Percentiles rank a stretch among this genome's conserved stretches.
Conservation (phyloP, 2,113 vertebrate species). For the Gorilla gorilla region DNA sequence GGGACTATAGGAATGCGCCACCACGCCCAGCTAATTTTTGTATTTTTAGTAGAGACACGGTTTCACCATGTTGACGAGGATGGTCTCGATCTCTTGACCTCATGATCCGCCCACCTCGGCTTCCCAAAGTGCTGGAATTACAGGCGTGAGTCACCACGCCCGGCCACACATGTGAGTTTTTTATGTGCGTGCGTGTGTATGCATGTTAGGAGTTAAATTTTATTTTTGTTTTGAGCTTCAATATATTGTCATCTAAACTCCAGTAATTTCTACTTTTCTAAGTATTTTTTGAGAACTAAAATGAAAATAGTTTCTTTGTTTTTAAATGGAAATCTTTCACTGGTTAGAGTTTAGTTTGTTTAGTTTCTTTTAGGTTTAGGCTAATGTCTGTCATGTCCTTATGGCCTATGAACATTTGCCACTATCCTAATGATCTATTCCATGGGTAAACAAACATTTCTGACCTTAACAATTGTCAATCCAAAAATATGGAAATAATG, state of each 20-base stretch:
- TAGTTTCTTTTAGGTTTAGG: conserved; percentile 31
- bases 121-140: no score
- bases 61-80: no score
- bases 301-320: not conserved
- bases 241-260: not conserved
- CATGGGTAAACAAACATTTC: conserved; percentile 8
- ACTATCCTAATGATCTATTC: not conserved
- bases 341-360: not conserved
- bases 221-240: not conserved
- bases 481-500: not conserved
- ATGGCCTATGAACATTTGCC: not conserved
- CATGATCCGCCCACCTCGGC: no score
- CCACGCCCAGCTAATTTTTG: no score
- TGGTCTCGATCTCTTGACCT: no score
- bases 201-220: not conserved
- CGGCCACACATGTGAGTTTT: not conserved
- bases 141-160: no score
- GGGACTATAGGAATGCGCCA: no score
- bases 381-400: not conserved
- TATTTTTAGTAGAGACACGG: no score
- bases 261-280: not conserved
- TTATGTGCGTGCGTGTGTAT: not conserved
- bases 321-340: conserved; percentile 46
- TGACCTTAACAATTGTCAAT: conserved; percentile 1
- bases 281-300: not conserved